Percentiles rank a stretch among this genome's conserved stretches.
Conservation (phyloP, 2,797 vertebrate species). For the Poecile montanus region DNA sequence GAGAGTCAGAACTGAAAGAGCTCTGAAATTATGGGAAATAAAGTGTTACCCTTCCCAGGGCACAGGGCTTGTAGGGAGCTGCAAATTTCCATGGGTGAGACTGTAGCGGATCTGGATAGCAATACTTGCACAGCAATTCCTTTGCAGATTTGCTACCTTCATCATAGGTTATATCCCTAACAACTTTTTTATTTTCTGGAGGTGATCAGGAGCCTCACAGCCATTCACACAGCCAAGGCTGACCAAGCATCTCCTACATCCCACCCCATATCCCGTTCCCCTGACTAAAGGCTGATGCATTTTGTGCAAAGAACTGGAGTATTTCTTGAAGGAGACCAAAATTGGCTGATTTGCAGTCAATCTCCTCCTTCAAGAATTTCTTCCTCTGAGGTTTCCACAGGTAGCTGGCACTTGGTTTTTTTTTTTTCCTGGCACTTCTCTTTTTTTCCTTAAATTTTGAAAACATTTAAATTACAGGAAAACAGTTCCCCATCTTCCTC, state of each 20-base stretch:
- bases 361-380: background rate
- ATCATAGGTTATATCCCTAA: background rate
- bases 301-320: background rate
- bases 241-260: background rate
- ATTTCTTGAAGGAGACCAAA: background rate
- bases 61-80: background rate
- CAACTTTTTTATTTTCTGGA: background rate
- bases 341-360: background rate
- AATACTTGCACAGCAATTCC: background rate
- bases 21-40: background rate
- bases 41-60: background rate
- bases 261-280: background rate
- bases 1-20: slow-evolving; percentile 67
- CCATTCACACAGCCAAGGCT: background rate
- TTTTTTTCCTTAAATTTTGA: background rate
- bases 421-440: background rate
- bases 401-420: background rate
- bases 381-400: background rate
- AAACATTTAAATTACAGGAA: background rate
- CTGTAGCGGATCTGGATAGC: background rate
- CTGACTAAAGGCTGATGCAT: background rate
- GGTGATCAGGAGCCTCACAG: background rate
- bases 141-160: background rate
- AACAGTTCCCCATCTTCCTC: background rate
- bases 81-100: background rate